Evolutionary conservation across 1,140 invertebrate species (phyloP).

Genomic region (Drosophila serrata): DNA sequence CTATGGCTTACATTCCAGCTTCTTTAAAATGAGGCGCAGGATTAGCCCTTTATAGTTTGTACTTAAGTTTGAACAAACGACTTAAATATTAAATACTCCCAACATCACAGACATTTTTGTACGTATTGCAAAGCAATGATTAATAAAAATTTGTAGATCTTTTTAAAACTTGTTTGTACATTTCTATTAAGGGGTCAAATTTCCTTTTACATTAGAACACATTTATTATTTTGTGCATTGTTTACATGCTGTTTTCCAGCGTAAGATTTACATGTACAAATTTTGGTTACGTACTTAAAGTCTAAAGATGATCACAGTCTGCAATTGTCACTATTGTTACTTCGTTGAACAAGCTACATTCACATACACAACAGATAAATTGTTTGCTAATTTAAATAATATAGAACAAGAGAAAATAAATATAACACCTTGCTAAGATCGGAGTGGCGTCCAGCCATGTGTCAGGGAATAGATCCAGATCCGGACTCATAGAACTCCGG

Average conservation of each 20-base stretch:
- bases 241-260: constrained; percentile 1
- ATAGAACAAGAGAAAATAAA: constrained; percentile 36
- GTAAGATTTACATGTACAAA: constrained; percentile 1
- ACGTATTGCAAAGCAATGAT: neutral
- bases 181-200: neutral
- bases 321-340: constrained; percentile 27
- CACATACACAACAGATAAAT: constrained; percentile 15
- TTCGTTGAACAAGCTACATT: constrained; percentile 37
- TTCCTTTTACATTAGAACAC: neutral
- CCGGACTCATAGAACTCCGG: constrained; percentile 62
- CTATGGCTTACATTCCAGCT: constrained; percentile 2
- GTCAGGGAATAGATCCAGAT: constrained; percentile 63
- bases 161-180: neutral
- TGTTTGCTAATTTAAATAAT: constrained; percentile 18
- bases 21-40: neutral
- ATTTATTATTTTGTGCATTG: constrained; percentile 48
- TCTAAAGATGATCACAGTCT: constrained; percentile 74
- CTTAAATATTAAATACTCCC: neutral
- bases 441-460: constrained; percentile 2
- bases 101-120: neutral
- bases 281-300: constrained; percentile 57
- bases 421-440: constrained; percentile 43
- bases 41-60: constrained; percentile 1
- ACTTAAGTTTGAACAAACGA: neutral
- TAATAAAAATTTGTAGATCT: neutral